Percentiles rank a stretch among this genome's conserved stretches.
These are phyloP conservation scores for Pygoscelis antarcticus DNA, from an alignment of 2,113 vertebrate species.

Conservation along the genomic window DNA sequence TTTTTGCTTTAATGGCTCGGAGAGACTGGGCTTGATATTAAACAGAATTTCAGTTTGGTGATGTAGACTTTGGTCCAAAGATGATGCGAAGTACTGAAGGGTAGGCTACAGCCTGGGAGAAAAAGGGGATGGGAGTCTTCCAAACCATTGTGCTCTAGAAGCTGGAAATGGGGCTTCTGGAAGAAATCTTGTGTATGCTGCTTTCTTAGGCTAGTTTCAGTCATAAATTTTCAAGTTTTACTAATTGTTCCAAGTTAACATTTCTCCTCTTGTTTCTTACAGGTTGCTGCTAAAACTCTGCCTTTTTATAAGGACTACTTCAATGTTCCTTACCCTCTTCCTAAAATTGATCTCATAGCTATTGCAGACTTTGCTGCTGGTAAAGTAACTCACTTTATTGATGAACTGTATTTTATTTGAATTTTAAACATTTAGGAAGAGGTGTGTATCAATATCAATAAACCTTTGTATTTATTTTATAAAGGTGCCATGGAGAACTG, in stretches of 20 bases:
- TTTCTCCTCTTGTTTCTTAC: constrained; percentile 58
- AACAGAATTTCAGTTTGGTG: background rate
- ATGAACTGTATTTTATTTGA: constrained; percentile 59
- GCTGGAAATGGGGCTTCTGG: background rate
- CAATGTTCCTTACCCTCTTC: constrained; percentile 96
- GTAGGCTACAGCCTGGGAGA: background rate
- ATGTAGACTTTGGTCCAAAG: background rate
- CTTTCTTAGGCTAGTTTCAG: background rate
- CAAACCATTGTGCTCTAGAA: background rate
- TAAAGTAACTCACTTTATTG: constrained; percentile 82
- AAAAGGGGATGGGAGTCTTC: background rate
- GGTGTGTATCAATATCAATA: constrained; percentile 58
- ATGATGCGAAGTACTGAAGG: background rate
- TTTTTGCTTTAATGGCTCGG: background rate
- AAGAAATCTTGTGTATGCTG: background rate
- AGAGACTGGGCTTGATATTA: background rate
- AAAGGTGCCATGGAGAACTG: constrained; percentile 99
- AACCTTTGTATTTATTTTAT: constrained; percentile 80
- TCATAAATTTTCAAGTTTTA: background rate
- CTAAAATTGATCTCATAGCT: constrained; percentile 99
- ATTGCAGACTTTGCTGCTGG: constrained; percentile 99
- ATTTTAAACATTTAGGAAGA: constrained; percentile 66
- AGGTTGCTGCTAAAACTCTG: constrained; percentile 99
- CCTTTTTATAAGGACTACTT: constrained; percentile 99
- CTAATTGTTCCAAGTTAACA: background rate